Conservation (phyloP, 2,113 vertebrate genomes). For the Psephotus haematonotus region DNA sequence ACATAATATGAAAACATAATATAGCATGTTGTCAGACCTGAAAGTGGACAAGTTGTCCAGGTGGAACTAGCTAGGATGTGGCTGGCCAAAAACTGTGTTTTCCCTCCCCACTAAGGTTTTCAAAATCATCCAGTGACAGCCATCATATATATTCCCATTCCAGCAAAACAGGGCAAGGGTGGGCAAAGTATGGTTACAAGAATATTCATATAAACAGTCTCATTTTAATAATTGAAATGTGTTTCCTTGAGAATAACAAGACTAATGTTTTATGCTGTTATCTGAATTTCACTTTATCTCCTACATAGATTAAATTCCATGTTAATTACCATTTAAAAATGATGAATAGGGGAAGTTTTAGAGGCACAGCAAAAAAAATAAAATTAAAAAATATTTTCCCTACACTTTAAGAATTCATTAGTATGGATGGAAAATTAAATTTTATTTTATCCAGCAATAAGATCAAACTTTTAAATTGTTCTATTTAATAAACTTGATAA, state of each 20-base stretch:
- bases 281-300: constrained; percentile 30
- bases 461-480: not conserved
- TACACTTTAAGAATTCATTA: not conserved
- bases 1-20: not conserved
- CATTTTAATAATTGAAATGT: not conserved
- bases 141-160: not conserved
- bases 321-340: constrained; percentile 25
- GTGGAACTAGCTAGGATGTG: not conserved
- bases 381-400: constrained; percentile 7
- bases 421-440: not conserved
- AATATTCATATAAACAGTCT: constrained; percentile 28
- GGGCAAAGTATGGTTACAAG: not conserved
- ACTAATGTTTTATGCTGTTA: not conserved
- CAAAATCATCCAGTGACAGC: not conserved
- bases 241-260: not conserved
- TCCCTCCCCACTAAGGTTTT: not conserved
- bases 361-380: not conserved
- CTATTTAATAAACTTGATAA: not conserved
- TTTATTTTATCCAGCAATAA: not conserved
- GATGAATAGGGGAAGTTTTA: not conserved
- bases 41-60: not conserved
- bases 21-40: not conserved
- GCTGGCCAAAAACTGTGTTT: not conserved
- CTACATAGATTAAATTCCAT: not conserved
- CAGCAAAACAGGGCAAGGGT: not conserved